A percentile compares a stretch with the other conserved stretches of the same genome.
Conservation (phyloP, 2,888 invertebrate genomes). For the Ceraclea dissimilis region DNA sequence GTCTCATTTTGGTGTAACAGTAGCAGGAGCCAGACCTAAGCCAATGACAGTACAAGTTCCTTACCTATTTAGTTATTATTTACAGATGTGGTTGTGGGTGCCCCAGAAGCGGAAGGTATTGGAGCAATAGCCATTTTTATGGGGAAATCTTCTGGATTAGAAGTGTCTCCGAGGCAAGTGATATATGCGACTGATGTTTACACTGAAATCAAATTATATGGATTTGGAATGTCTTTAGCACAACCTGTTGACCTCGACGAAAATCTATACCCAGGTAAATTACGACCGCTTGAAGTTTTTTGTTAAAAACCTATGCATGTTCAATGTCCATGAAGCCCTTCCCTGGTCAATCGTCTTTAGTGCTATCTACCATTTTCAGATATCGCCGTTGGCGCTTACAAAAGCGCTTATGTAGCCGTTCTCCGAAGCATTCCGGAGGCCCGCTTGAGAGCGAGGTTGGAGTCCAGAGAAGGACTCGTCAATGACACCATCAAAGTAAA, state of each 20-base stretch:
- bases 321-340: too few relatives aligned
- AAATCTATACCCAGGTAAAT: conserved; percentile 33
- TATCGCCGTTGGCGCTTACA: conserved; percentile 40
- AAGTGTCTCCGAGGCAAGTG: conserved; percentile 30
- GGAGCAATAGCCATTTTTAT: conserved; percentile 33
- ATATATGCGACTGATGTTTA: conserved; percentile 31
- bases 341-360: too few relatives aligned
- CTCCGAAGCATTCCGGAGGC: conserved; percentile 27
- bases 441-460: conserved; percentile 4
- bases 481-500: conserved; percentile 5
- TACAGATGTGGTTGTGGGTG: conserved; percentile 32
- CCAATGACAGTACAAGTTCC: too few relatives aligned
- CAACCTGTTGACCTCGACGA: conserved; percentile 36
- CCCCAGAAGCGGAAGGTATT: conserved; percentile 30
- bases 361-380: too few relatives aligned
- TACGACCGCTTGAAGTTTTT: too few relatives aligned
- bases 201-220: conserved; percentile 25
- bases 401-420: conserved; percentile 40
- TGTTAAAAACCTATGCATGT: too few relatives aligned
- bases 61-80: too few relatives aligned
- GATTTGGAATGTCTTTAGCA: conserved; percentile 40
- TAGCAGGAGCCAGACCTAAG: too few relatives aligned
- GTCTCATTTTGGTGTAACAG: too few relatives aligned
- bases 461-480: background rate
- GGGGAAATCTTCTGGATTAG: conserved; percentile 31